Conservation (phyloP, 1,140 invertebrate species). For the Nomia melanderi region DNA sequence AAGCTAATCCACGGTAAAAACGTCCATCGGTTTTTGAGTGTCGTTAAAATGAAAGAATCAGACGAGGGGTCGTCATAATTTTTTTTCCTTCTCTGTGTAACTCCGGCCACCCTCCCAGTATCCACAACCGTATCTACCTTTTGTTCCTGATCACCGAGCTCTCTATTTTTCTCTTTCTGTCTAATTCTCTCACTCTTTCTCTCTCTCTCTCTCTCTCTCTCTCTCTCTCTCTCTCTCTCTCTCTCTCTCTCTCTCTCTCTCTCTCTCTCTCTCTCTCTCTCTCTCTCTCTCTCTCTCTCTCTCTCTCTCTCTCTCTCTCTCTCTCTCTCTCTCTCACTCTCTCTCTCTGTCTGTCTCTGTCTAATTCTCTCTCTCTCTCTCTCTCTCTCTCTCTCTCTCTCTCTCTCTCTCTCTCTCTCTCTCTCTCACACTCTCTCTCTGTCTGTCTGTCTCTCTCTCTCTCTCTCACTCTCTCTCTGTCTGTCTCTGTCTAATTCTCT, state of each 20-base stretch:
- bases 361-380: not conserved
- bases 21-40: conserved; percentile 84
- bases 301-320: too few species aligned
- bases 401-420: too few species aligned
- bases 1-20: conserved; percentile 63
- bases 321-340: too few species aligned
- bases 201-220: too few species aligned
- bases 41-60: conserved; percentile 78
- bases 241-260: not conserved
- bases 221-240: too few species aligned
- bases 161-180: not conserved
- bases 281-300: too few species aligned
- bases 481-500: not conserved
- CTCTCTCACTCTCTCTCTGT: not conserved
- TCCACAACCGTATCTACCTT: not conserved
- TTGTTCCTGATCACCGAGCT: not conserved
- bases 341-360: not conserved
- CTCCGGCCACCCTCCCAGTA: conserved; percentile 27
- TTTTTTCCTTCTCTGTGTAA: conserved; percentile 63
- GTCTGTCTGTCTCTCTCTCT: too few species aligned
- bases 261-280: not conserved
- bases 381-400: not conserved
- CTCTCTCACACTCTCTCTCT: too few species aligned
- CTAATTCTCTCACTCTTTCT: too few species aligned
- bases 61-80: conserved; percentile 75